Base-by-base conservation (phyloP, 2,797 vertebrate species). In the Clarias platycephalus region DNA sequence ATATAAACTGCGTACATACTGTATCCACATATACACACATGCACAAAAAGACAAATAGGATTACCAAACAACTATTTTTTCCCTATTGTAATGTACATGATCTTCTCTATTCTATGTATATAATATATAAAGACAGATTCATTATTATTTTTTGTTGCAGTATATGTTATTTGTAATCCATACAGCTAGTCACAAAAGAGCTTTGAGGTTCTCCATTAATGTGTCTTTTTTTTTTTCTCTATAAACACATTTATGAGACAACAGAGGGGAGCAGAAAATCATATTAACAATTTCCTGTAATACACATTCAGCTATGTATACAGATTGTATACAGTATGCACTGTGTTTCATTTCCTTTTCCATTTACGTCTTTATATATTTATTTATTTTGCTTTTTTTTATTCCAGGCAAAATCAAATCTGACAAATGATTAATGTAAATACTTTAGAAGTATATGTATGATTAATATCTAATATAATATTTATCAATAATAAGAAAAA, bases 231-330 rank as follows among this genome's bases (percentile, higher is more conserved):
- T 76, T 58, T n/a, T 5, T 4, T 1, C 1, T 7, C 5, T 15
- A 57, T 62, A 78, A 78, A 78, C 76, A 78, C 57, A 15, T 78
- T 78, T n/a, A n/a, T 37, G 24, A 62, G 12, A 40, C 31, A 9
- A 78, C 34, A 64, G 7, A 40, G 7, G n/a, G 34, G 26, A 64
- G 20, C 31, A 79, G n/a, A 64, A 62, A 79, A 79, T 62, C 31
- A 78, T 16, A 79, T 64, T 63, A 44, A n/a, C 31, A 78, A 78
- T 78, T 78, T 60, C 22, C 57, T 78, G 57, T 77, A 77, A 31
- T 58, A 24, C 74, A 60, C 28, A 16, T 60, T 26, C 8, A 57
- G 49, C 26, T 55, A 44, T n/a, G 60, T n/a, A n/a, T 55, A 75
- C n/a, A 8, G 49, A 55, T 49, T 58, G 28, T 58, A 76, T 57